A percentile compares a stretch with the other conserved stretches of the same genome.
Conservation (phyloP, 2,113 vertebrate genomes). For the Poeciliopsis turrubarensis region DNA sequence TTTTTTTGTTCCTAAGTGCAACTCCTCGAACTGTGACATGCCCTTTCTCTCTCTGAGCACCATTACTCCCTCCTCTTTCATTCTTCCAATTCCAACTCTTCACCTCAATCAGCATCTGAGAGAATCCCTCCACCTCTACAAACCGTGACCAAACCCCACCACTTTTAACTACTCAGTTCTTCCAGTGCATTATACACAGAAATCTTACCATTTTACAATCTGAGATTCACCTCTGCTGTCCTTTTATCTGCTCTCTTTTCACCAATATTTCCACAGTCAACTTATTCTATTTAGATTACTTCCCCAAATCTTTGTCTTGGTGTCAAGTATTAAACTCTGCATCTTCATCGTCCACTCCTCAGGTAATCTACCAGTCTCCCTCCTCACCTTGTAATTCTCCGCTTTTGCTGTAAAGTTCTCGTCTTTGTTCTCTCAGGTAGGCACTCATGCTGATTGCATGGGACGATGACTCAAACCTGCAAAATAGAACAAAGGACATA, state of each 20-base stretch:
- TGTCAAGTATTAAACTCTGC: neutral
- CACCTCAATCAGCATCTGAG: constrained; percentile 3
- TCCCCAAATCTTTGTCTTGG: constrained; percentile 6
- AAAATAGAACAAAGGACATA: constrained; percentile 22
- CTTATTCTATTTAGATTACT: constrained; percentile 10
- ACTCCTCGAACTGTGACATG: constrained; percentile 41
- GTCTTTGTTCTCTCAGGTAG: constrained; percentile 93
- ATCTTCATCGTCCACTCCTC: no score
- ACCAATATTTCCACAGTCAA: constrained; percentile 3
- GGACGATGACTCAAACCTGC: constrained; percentile 93
- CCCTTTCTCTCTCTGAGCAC: constrained; percentile 12
- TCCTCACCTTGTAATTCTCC: constrained; percentile 95
- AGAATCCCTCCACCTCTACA: constrained; percentile 18
- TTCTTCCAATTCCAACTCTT: constrained; percentile 22
- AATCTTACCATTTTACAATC: neutral
- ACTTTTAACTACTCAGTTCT: neutral
- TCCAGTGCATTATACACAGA: neutral
- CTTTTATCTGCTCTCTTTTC: constrained; percentile 23
- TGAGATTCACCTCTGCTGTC: neutral
- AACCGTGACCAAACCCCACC: constrained; percentile 7
- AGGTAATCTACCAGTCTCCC: neutral
- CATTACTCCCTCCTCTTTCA: constrained; percentile 19
- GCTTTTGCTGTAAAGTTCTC: constrained; percentile 97
- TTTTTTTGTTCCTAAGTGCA: constrained; percentile 26
- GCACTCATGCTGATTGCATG: constrained; percentile 99